phyloP scores from a whole-genome alignment of 1,140 invertebrate genomes.

The Marisa cornuarietis region DNA sequence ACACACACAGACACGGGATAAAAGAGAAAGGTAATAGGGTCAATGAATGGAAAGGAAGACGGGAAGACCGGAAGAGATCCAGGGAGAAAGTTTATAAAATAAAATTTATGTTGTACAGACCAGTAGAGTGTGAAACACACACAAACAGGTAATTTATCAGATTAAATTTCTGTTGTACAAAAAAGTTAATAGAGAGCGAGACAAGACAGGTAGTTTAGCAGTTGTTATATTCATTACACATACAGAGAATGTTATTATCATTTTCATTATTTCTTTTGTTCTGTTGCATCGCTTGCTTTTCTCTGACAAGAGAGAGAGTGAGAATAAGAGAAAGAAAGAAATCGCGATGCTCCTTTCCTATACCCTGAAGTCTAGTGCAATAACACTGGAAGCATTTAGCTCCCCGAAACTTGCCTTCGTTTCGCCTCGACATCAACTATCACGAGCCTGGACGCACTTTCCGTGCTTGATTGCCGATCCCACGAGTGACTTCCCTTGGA shows the following conservation, averaged over 20 bases:
- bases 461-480: neutral
- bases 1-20: neutral
- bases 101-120: neutral
- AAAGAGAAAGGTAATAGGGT: neutral
- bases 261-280: no score
- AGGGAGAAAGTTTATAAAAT: neutral
- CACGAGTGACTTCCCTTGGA: neutral
- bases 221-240: no score
- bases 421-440: neutral
- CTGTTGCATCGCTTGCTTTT: neutral
- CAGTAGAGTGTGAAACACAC: neutral
- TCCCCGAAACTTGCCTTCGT: neutral
- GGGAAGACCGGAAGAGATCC: neutral
- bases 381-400: neutral
- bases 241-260: neutral
- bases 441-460: neutral
- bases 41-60: no score
- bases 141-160: neutral
- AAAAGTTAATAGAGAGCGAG: neutral
- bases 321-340: neutral
- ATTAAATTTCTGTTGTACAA: neutral
- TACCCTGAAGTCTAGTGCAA: neutral
- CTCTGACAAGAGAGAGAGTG: neutral
- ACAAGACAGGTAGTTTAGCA: neutral
- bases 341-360: neutral